Conservation (phyloP, 2,113 vertebrate species). For the Aptenodytes patagonicus region DNA sequence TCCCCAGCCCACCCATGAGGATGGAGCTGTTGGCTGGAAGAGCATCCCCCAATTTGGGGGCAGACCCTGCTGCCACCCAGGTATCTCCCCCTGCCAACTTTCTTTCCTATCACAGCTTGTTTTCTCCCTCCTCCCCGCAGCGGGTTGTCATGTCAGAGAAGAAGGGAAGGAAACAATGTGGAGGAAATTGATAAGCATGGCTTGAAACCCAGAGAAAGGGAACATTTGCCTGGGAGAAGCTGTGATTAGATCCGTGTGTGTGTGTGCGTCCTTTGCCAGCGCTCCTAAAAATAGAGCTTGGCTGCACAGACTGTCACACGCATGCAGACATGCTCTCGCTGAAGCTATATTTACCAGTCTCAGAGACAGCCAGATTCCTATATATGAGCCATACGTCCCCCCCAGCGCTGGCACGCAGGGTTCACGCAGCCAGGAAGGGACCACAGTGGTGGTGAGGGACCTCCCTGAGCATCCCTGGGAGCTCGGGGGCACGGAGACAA, state of each 20-base stretch:
- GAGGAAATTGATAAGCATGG: constrained; percentile 36
- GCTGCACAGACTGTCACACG: constrained; percentile 45
- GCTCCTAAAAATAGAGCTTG: constrained; percentile 53
- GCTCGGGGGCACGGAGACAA: rapidly evolving
- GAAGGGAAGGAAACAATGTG: not conserved
- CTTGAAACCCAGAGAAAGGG: constrained; percentile 6
- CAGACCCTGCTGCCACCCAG: not conserved
- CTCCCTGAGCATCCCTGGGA: not conserved
- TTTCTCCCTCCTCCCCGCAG: not conserved
- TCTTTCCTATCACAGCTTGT: not conserved
- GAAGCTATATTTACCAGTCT: constrained; percentile 21
- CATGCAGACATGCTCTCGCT: constrained; percentile 21
- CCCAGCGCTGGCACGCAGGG: not conserved
- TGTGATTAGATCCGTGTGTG: not conserved
- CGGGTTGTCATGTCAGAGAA: not conserved
- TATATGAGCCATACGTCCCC: not conserved
- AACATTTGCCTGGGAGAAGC: constrained; percentile 22
- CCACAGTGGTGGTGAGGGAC: not conserved
- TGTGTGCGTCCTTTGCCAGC: not conserved
- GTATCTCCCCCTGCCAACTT: not conserved
- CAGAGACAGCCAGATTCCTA: not conserved
- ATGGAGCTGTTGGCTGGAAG: not conserved
- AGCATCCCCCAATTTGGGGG: not conserved
- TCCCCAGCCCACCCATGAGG: not conserved
- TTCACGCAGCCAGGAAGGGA: rapidly evolving